These are phyloP conservation scores for Aphyosemion australe DNA, from an alignment of 2,113 vertebrate genomes.

Conservation along the genomic window DNA sequence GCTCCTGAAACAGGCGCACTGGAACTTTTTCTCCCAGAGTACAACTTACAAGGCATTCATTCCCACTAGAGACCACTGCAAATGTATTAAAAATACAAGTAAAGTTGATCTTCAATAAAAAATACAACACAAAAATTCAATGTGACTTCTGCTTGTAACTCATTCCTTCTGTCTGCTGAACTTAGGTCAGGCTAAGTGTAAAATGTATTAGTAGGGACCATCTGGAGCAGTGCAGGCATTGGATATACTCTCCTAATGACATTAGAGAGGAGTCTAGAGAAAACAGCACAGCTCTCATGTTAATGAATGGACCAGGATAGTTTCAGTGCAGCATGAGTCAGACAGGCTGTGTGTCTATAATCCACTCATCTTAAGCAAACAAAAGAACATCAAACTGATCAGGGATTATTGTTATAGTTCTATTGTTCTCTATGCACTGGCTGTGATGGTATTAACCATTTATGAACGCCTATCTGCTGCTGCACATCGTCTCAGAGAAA, in stretches of 20 bases:
- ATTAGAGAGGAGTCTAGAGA: slow-evolving; percentile 76
- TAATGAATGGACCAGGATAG: slow-evolving; percentile 14
- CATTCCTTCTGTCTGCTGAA: slow-evolving; percentile 18
- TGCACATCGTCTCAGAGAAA: neutral
- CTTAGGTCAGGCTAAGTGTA: slow-evolving; percentile 40
- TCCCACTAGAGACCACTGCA: no score
- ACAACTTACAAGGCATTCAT: no score
- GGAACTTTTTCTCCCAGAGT: no score
- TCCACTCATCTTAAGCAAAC: slow-evolving; percentile 36
- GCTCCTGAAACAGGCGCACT: no score
- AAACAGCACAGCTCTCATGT: slow-evolving; percentile 55
- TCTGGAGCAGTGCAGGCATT: slow-evolving; percentile 63
- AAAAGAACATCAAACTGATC: slow-evolving; percentile 7
- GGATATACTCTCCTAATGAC: slow-evolving; percentile 73
- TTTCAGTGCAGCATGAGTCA: slow-evolving; percentile 31
- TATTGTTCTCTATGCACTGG: neutral
- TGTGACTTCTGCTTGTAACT: slow-evolving; percentile 18
- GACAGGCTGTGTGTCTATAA: slow-evolving; percentile 4
- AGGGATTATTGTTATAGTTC: neutral
- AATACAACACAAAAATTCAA: neutral
- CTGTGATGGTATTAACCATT: slow-evolving; percentile 40
- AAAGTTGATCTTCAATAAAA: neutral
- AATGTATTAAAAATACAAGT: no score
- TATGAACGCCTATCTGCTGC: slow-evolving; percentile 29
- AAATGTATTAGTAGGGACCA: slow-evolving; percentile 72